Percentiles rank a stretch among this genome's conserved stretches.
Conservation (phyloP, 1,140 invertebrate genomes). For the Drosophila eugracilis region DNA sequence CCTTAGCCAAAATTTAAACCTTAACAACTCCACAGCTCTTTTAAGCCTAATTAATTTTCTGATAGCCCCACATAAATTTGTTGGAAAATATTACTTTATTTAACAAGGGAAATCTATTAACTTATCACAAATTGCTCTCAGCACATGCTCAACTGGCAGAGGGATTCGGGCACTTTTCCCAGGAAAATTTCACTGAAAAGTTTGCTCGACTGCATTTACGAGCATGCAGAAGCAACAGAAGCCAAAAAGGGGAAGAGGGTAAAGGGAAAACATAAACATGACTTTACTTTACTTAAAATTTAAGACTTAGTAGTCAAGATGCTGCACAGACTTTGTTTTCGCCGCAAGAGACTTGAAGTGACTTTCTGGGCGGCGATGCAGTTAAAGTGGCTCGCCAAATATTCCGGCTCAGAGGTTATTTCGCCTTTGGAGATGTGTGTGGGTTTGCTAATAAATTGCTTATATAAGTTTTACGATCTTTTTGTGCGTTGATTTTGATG, state of each 20-base stretch:
- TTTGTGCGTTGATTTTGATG: conserved; percentile 24
- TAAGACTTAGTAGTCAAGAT: conserved; percentile 5
- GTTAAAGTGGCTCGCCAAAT: conserved; percentile 9
- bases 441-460: conserved; percentile 48
- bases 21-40: neutral
- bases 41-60: conserved; percentile 31
- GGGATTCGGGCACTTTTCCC: conserved; percentile 2
- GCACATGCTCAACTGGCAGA: conserved; percentile 3
- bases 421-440: conserved; percentile 10
- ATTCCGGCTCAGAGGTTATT: conserved; percentile 14
- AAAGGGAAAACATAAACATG: conserved; percentile 49
- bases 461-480: conserved; percentile 49
- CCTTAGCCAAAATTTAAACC: neutral
- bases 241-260: no score
- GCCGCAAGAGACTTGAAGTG: conserved; percentile 13
- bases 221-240: neutral
- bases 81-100: conserved; percentile 24
- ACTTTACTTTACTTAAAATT: conserved; percentile 41
- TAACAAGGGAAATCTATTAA: conserved; percentile 46
- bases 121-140: conserved; percentile 45
- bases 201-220: conserved; percentile 43
- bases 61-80: conserved; percentile 17
- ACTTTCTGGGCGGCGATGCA: neutral
- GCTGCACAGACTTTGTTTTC: conserved; percentile 7
- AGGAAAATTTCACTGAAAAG: conserved; percentile 18